A percentile compares a stretch with the other conserved stretches of the same genome.
These are phyloP conservation scores for Neolamprologus kungweensis DNA, from an alignment of 2,113 vertebrate species.

Conservation along the genomic window DNA sequence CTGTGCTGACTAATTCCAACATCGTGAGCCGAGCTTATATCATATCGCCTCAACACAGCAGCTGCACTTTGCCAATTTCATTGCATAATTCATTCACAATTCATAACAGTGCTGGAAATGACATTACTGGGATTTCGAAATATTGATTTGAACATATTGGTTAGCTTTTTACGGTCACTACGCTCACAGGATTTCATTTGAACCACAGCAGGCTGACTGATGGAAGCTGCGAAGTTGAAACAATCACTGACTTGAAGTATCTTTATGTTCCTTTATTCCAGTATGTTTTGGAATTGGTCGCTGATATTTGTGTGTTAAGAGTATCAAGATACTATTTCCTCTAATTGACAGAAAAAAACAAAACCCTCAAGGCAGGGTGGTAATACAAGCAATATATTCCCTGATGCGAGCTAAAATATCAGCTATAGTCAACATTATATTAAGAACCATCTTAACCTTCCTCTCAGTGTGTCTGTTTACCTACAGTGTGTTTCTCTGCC, in stretches of 20 bases:
- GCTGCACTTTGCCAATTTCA: not conserved
- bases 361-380: not conserved
- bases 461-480: not conserved
- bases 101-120: not conserved
- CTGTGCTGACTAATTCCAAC: constrained; percentile 26
- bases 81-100: not conserved
- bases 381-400: not conserved
- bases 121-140: not conserved
- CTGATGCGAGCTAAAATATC: not conserved
- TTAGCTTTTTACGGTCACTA: not conserved
- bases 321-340: not conserved
- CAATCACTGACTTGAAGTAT: not conserved
- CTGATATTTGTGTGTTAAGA: not conserved
- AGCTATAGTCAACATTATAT: not conserved
- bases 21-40: not conserved
- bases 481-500: not conserved
- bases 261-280: rapidly evolving
- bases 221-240: not conserved
- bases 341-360: not conserved
- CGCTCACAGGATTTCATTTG: not conserved
- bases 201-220: not conserved
- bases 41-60: not conserved
- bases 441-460: not conserved
- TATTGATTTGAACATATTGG: constrained; percentile 1
- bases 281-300: not conserved